Base-by-base conservation (phyloP, 1,140 invertebrate genomes). In the Cydia splendana region DNA sequence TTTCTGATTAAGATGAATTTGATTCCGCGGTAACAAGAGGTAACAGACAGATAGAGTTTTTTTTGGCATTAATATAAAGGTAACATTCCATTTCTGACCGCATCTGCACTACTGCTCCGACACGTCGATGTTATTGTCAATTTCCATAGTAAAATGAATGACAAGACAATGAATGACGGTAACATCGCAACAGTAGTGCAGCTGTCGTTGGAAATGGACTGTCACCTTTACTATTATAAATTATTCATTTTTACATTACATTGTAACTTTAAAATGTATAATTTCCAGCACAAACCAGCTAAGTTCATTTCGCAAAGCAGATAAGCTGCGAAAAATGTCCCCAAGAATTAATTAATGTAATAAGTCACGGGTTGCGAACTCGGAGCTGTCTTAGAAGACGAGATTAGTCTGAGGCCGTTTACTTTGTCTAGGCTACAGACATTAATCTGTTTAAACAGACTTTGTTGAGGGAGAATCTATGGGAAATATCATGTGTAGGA, bases 321-420 rank as follows among this genome's bases (percentile, higher is more conserved):
- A 57, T 57, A 57, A 57, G 53, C 53, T 57, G n/a, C 53, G 53
- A 57, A 57, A 57, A 57, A 57, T 57, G 53, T 57, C 53, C 53
- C 18, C 53, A 7, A 18, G 53, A 15, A 57, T 57, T 57, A 57
- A 57, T 57, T 57, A 57, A 57, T 57, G 51, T 18, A 57, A 18
- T 57, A 57, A 57, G 53, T 57, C 53, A 18, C 53, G n/a, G 48
- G 48, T 57, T 57, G 20, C 15, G 7, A 57, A 57, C 53, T 18
- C 53, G n/a, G 53, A 2, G 53, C 53, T 57, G 53, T 18, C 53
- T 51, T 51, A 5, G 48, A 20, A 57, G 53, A 57, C 53, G n/a
- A 18, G 53, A 18, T 57, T 57, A 57, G 53, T 57, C n/a, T 57
- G 53, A 57, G 53, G 53, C 13, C 53, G 53, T 57, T 57, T 57